phyloP scores from a whole-genome alignment of 2,113 vertebrate species.

The Apistogramma diplotaenia region DNA sequence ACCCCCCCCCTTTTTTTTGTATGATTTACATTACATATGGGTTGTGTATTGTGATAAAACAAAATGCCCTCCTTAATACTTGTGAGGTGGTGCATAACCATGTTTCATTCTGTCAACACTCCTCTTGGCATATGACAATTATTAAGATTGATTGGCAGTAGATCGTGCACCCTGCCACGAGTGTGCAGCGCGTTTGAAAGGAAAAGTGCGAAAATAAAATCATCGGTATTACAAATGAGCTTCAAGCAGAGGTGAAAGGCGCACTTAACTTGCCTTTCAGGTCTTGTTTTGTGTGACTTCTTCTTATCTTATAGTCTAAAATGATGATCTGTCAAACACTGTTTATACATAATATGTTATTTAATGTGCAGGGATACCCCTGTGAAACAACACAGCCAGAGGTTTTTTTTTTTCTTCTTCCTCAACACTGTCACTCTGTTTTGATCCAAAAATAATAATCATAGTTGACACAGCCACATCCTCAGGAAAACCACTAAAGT shows the following conservation, averaged over 20 bases:
- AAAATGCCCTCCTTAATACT: slow-evolving; percentile 20
- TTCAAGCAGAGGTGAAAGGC: slow-evolving; percentile 3
- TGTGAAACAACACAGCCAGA: slow-evolving; percentile 59
- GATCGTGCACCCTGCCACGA: background rate
- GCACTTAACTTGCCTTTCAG: slow-evolving; percentile 10
- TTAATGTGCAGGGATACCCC: slow-evolving; percentile 63
- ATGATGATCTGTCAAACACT: slow-evolving; percentile 68
- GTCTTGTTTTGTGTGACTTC: slow-evolving; percentile 11
- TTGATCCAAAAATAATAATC: slow-evolving; percentile 52
- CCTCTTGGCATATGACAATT: slow-evolving; percentile 49
- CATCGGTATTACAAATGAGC: slow-evolving; percentile 41
- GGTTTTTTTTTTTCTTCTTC: slow-evolving; percentile 32
- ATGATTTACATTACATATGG: slow-evolving; percentile 27
- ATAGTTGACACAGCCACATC: slow-evolving; percentile 64
- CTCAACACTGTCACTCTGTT: slow-evolving; percentile 66
- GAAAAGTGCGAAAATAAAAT: slow-evolving; percentile 42
- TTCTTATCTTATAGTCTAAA: slow-evolving; percentile 48
- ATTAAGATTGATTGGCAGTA: slow-evolving; percentile 58
- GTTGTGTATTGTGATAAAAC: slow-evolving; percentile 4
- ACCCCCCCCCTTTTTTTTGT: slow-evolving; percentile 24
- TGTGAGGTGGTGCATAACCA: slow-evolving; percentile 18
- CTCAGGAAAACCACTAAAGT: slow-evolving; percentile 58
- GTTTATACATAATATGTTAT: slow-evolving; percentile 65
- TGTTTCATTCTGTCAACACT: slow-evolving; percentile 43
- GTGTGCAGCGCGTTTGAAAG: slow-evolving; percentile 28